A percentile compares a stretch with the other conserved stretches of the same genome.
Conservation (phyloP, 2,113 vertebrate genomes). For the Gracilinanus agilis region DNA sequence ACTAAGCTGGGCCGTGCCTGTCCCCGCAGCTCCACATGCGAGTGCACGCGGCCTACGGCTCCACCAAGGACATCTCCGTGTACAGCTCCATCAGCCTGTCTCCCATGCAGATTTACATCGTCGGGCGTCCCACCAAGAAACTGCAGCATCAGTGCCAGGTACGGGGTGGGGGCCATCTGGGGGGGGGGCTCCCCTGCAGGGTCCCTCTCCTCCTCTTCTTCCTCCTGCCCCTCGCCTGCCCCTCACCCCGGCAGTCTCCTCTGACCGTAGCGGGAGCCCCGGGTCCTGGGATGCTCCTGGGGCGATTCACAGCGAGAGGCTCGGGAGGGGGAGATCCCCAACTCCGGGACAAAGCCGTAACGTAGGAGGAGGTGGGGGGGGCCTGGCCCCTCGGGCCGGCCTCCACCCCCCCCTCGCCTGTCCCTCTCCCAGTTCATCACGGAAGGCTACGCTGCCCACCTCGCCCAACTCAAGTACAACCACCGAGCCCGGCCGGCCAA, state of each 20-base stretch:
- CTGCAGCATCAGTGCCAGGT: conserved; percentile 98
- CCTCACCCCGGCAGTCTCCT: not conserved
- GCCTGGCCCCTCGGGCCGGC: not conserved
- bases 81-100: conserved; percentile 95
- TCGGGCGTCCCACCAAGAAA: conserved; percentile 96
- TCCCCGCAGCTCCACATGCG: conserved; percentile 92
- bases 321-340: not conserved
- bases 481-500: conserved; percentile 94
- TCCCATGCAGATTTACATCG: conserved; percentile 96
- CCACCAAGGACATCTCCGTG: conserved; percentile 97
- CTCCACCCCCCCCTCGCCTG: rapidly evolving
- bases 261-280: too few species aligned
- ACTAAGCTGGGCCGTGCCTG: not conserved
- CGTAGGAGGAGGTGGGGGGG: too few species aligned
- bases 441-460: conserved; percentile 95
- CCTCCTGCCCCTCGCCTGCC: not conserved
- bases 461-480: conserved; percentile 96
- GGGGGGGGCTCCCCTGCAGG: too few species aligned
- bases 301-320: too few species aligned
- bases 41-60: conserved; percentile 95
- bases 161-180: too few species aligned
- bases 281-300: not conserved
- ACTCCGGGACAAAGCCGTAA: too few species aligned
- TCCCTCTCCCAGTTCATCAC: conserved; percentile 91
- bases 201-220: too few species aligned